These are phyloP conservation scores for Gibbula magus DNA, from an alignment of 2,888 invertebrate genomes.

Conservation along the genomic window DNA sequence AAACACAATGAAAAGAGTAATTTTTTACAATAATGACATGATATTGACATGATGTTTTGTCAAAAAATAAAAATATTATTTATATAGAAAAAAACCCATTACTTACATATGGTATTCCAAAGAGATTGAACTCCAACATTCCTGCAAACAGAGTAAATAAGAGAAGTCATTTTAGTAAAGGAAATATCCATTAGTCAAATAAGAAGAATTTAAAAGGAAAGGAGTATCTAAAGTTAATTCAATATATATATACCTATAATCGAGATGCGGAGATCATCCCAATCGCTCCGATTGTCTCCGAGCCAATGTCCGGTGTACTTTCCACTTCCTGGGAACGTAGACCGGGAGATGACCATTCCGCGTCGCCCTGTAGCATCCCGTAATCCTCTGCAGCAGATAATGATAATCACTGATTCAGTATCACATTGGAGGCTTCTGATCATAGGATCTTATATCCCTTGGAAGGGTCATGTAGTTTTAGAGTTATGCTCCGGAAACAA, in stretches of 20 bases:
- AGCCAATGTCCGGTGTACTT: constrained; percentile 67
- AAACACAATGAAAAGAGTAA: no score
- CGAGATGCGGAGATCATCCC: constrained; percentile 72
- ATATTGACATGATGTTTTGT: no score
- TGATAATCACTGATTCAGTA: not conserved
- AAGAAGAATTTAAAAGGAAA: no score
- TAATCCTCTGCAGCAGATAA: constrained; percentile 48
- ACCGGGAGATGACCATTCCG: constrained; percentile 79
- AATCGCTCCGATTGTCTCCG: constrained; percentile 67
- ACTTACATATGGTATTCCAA: constrained; percentile 84
- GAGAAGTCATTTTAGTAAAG: no score
- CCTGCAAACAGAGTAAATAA: constrained; percentile 42
- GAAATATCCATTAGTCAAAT: no score
- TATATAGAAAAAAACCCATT: not conserved
- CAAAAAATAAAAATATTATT: not conserved
- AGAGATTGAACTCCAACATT: constrained; percentile 83
- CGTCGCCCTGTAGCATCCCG: constrained; percentile 69
- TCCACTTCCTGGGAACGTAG: constrained; percentile 69
- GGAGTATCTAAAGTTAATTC: not conserved
- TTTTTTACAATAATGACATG: no score
- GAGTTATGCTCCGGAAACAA: no score
- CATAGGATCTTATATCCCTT: no score
- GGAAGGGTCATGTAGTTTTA: no score
- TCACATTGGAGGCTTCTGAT: no score
- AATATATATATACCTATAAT: constrained; percentile 76